Conservation (phyloP, 1,140 invertebrate species). For the Lepidurus packardi region DNA sequence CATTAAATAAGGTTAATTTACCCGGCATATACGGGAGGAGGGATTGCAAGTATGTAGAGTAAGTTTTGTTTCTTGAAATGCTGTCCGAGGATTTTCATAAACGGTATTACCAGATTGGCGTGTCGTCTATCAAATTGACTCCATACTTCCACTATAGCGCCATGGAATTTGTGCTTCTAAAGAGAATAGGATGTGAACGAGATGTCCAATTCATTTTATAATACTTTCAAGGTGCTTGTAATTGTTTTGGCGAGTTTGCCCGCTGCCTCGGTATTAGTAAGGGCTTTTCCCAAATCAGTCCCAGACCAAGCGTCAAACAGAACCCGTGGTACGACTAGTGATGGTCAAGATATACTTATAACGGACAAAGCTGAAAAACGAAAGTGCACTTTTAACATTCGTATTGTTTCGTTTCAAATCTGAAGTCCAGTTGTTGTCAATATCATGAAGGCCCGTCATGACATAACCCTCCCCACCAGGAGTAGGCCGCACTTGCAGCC, state of each 20-base stretch:
- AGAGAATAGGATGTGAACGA: slow-evolving; percentile 31
- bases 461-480: slow-evolving; percentile 53
- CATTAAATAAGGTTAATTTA: slow-evolving; percentile 42
- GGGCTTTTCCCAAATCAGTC: slow-evolving; percentile 58
- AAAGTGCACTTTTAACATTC: slow-evolving; percentile 40
- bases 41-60: slow-evolving; percentile 73
- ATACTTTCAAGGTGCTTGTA: slow-evolving; percentile 54
- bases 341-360: background rate
- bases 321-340: slow-evolving; percentile 69
- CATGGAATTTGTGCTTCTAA: slow-evolving; percentile 66
- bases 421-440: slow-evolving; percentile 76
- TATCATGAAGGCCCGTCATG: slow-evolving; percentile 65
- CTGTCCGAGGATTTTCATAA: slow-evolving; percentile 54
- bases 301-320: slow-evolving; percentile 78
- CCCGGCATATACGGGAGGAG: slow-evolving; percentile 61
- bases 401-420: slow-evolving; percentile 50
- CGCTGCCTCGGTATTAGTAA: slow-evolving; percentile 54
- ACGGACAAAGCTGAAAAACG: slow-evolving; percentile 38
- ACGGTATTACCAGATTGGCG: slow-evolving; percentile 54
- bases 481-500: slow-evolving; percentile 73
- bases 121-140: slow-evolving; percentile 66
- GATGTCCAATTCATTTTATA: slow-evolving; percentile 35
- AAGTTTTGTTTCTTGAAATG: slow-evolving; percentile 52
- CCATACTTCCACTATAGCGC: slow-evolving; percentile 82
- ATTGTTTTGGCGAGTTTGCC: slow-evolving; percentile 55